Percentiles rank a stretch among this genome's conserved stretches.
These are phyloP conservation scores for Lagocephalus sceleratus DNA, from an alignment of 2,797 vertebrate species.

Conservation along the genomic window DNA sequence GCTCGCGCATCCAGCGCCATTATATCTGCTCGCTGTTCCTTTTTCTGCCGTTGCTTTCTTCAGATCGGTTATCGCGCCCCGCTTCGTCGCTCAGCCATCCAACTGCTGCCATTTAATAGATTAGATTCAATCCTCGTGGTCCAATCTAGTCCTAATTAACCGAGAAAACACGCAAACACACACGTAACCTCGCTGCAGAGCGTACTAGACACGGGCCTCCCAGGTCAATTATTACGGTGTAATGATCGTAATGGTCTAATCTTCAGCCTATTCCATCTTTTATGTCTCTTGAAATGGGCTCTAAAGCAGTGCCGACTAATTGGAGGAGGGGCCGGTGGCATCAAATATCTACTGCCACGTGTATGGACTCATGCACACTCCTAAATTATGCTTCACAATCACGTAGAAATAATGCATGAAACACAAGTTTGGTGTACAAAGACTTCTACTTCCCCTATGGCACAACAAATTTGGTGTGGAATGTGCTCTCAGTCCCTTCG, in stretches of 20 bases:
- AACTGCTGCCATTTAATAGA: slow-evolving; percentile 44
- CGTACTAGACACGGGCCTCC: slow-evolving; percentile 54
- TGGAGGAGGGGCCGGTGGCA: slow-evolving; percentile 55
- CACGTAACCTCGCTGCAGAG: slow-evolving; percentile 48
- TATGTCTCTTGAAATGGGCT: slow-evolving; percentile 61
- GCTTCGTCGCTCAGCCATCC: slow-evolving; percentile 32
- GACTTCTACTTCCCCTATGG: too few relatives aligned
- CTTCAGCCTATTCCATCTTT: slow-evolving; percentile 70
- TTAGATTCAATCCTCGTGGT: slow-evolving; percentile 47
- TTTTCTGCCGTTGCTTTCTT: background rate
- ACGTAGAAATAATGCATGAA: too few relatives aligned
- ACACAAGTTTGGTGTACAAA: too few relatives aligned
- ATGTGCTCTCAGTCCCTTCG: too few relatives aligned
- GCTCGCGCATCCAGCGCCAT: too few relatives aligned
- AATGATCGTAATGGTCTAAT: slow-evolving; percentile 72
- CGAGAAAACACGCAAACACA: slow-evolving; percentile 32
- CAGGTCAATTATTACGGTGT: slow-evolving; percentile 68
- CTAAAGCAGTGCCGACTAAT: slow-evolving; percentile 57
- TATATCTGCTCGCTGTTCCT: background rate
- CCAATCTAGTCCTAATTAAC: slow-evolving; percentile 63
- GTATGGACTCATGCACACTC: too few relatives aligned
- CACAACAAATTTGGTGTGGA: too few relatives aligned
- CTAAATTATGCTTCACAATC: too few relatives aligned
- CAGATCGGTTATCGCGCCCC: slow-evolving; percentile 5
- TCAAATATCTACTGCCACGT: background rate